A percentile compares a stretch with the other conserved stretches of the same genome.
Evolutionary conservation across 2,797 vertebrate genomes (phyloP).

Genomic region (Pachyuromys duprasi): DNA sequence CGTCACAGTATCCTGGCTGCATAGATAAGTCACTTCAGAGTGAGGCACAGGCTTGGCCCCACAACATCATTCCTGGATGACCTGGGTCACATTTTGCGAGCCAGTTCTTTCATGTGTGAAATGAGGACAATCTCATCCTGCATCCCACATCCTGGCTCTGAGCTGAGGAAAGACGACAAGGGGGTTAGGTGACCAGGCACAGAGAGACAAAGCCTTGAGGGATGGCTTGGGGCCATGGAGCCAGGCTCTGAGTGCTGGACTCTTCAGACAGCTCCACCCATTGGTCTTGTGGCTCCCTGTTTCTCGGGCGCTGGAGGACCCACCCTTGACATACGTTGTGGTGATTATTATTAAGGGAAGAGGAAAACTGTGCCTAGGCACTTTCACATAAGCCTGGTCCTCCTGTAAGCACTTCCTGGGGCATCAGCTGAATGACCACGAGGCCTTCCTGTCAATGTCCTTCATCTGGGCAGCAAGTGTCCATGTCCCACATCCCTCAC

Average conservation of each 20-base stretch:
- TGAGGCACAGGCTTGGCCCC: not conserved
- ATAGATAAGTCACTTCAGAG: not conserved
- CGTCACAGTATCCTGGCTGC: no score
- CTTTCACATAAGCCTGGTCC: not conserved
- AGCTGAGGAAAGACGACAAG: not conserved
- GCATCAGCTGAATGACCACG: no score
- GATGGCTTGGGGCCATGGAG: fast-evolving
- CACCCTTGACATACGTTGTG: not conserved
- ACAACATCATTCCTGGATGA: not conserved
- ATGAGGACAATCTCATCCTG: not conserved
- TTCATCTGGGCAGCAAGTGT: not conserved
- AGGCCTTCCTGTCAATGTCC: not conserved
- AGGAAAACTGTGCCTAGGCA: not conserved
- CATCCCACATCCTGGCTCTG: fast-evolving
- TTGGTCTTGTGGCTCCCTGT: not conserved
- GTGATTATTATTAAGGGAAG: not conserved
- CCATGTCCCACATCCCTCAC: not conserved
- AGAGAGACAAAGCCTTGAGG: not conserved
- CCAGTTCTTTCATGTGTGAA: not conserved
- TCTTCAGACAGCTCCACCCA: not conserved
- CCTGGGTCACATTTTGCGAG: not conserved
- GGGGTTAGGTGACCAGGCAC: not conserved
- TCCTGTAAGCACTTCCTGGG: not conserved
- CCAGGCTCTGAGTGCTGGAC: not conserved
- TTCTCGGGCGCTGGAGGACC: not conserved